These are phyloP conservation scores for Siphlonurus alternatus DNA, from an alignment of 2,888 invertebrate genomes.

Conservation along the genomic window DNA sequence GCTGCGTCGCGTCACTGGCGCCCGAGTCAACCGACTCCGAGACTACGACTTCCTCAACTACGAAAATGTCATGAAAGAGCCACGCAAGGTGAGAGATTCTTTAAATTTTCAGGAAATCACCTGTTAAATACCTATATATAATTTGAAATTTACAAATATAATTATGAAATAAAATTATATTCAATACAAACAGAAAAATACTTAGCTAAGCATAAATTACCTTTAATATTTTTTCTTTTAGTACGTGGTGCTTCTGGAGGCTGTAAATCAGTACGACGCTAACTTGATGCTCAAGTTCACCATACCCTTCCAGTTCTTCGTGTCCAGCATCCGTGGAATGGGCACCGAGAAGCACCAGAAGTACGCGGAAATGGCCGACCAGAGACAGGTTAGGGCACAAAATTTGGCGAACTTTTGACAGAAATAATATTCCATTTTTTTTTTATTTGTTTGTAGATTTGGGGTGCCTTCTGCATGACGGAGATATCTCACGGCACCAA, in stretches of 20 bases:
- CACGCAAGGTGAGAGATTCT: constrained; percentile 11
- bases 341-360: constrained; percentile 20
- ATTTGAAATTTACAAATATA: no score
- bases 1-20: constrained; percentile 19
- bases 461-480: constrained; percentile 74
- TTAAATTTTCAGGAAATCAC: no score
- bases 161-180: no score
- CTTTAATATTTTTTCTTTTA: constrained; percentile 6
- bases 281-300: constrained; percentile 12
- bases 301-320: constrained; percentile 13
- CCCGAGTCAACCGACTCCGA: constrained; percentile 21
- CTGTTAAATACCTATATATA: no score
- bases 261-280: constrained; percentile 12
- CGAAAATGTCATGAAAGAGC: constrained; percentile 17
- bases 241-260: constrained; percentile 9
- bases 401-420: not conserved
- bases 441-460: constrained; percentile 27
- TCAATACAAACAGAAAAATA: no score
- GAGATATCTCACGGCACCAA: constrained; percentile 87
- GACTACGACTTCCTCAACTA: constrained; percentile 27
- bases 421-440: not conserved
- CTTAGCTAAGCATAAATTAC: no score
- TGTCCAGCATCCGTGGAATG: constrained; percentile 10
- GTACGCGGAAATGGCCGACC: constrained; percentile 30
- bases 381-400: constrained; percentile 2